phyloP scores from a whole-genome alignment of 2,113 vertebrate species.

The Gulo gulo region DNA sequence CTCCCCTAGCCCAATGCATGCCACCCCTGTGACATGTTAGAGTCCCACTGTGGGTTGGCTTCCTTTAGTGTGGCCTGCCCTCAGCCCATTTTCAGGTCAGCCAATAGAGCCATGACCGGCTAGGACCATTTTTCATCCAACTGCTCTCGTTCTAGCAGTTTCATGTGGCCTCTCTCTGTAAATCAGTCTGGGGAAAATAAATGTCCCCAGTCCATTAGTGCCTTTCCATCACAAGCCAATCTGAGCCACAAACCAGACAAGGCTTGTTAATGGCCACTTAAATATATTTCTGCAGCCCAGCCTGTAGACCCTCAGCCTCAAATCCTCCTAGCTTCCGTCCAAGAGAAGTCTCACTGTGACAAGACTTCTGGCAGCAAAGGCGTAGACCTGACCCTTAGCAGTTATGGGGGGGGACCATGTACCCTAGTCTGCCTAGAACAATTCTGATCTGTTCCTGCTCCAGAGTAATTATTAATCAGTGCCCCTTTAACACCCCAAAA shows the following conservation, averaged over 20 bases:
- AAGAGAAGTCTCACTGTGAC: neutral
- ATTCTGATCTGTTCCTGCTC: neutral
- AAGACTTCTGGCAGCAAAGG: neutral
- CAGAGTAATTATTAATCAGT: neutral
- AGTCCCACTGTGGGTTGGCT: neutral
- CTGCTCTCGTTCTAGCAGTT: constrained; percentile 68
- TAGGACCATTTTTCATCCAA: constrained; percentile 58
- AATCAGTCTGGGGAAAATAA: constrained; percentile 70
- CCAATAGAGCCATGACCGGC: constrained; percentile 43
- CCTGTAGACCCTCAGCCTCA: neutral
- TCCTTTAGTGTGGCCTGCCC: constrained; percentile 11
- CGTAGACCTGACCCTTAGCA: neutral
- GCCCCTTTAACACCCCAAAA: neutral
- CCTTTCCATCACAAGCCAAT: constrained; percentile 53
- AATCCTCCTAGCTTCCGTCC: neutral
- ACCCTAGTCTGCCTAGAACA: neutral
- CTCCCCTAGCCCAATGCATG: neutral
- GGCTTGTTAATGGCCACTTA: constrained; percentile 67
- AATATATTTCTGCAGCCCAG: constrained; percentile 37
- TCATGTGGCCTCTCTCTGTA: constrained; percentile 48
- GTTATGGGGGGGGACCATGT: neutral
- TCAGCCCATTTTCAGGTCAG: constrained; percentile 54
- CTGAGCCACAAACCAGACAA: constrained; percentile 55
- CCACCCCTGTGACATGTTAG: neutral
- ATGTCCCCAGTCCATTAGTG: constrained; percentile 69